Evolutionary conservation across 1,140 invertebrate species (phyloP).

Genomic region (Meloidogyne floridensis): DNA sequence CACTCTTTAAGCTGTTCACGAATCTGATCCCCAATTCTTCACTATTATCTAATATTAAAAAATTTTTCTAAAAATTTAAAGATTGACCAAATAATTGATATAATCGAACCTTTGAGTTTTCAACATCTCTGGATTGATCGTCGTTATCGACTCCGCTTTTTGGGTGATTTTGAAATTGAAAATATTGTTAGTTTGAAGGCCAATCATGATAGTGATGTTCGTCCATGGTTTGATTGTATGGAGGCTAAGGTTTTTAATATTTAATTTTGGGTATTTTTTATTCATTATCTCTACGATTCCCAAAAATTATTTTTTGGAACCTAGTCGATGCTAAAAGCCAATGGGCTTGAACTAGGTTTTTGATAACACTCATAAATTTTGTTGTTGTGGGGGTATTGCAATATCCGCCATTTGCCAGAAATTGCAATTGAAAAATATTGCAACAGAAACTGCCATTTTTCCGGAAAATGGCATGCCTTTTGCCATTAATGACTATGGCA

Average conservation of each 20-base stretch:
- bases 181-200: slow-evolving; percentile 9
- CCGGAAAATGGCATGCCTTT: too few relatives aligned
- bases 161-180: slow-evolving; percentile 25
- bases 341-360: too few relatives aligned
- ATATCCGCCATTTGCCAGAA: too few relatives aligned
- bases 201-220: slow-evolving; percentile 16
- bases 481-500: too few relatives aligned
- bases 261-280: neutral
- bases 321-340: too few relatives aligned
- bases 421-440: too few relatives aligned
- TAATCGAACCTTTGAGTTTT: slow-evolving; percentile 13
- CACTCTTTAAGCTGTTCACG: too few relatives aligned
- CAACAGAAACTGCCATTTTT: too few relatives aligned
- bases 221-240: slow-evolving; percentile 22
- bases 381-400: too few relatives aligned
- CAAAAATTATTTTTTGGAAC: neutral
- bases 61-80: neutral
- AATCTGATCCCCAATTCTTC: too few relatives aligned
- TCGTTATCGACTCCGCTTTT: slow-evolving; percentile 10
- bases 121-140: slow-evolving; percentile 29
- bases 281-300: neutral
- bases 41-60: too few relatives aligned
- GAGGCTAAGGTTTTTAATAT: slow-evolving; percentile 12
- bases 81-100: slow-evolving; percentile 25
- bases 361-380: too few relatives aligned